Conservation (phyloP, 92 coral and sea anemone species). For the Zoanthus gigantus region DNA sequence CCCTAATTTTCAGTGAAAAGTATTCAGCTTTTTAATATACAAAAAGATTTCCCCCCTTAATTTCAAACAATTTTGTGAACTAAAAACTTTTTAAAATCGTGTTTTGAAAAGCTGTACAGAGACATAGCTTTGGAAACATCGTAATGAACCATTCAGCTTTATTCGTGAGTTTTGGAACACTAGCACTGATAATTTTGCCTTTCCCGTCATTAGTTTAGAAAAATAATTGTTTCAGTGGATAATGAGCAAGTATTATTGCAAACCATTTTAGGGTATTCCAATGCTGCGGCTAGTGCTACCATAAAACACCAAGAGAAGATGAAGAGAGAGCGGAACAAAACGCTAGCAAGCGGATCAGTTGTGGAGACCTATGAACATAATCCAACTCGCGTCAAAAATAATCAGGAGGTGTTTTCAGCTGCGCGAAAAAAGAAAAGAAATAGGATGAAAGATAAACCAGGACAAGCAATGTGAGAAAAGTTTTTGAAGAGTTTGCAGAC, state of each 20-base stretch:
- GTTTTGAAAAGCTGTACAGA: too few relatives aligned
- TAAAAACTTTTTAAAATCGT: too few relatives aligned
- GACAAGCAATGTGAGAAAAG: conserved; percentile 52
- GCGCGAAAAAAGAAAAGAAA: conserved; percentile 56
- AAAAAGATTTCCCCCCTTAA: too few relatives aligned
- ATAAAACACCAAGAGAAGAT: conserved; percentile 86
- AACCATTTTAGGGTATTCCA: conserved; percentile 72
- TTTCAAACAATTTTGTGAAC: too few relatives aligned
- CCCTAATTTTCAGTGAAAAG: too few relatives aligned
- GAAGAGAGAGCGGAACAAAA: conserved; percentile 77
- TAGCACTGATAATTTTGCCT: background rate
- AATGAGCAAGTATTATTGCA: background rate
- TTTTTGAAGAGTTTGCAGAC: background rate
- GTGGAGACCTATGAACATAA: conserved; percentile 86
- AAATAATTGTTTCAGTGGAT: background rate
- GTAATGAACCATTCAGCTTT: too few relatives aligned
- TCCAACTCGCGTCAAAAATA: conserved; percentile 78
- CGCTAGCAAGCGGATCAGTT: conserved; percentile 76
- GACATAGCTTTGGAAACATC: too few relatives aligned
- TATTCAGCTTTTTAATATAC: too few relatives aligned
- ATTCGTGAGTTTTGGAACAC: too few relatives aligned
- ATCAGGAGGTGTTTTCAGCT: conserved; percentile 78
- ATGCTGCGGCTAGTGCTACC: conserved; percentile 80
- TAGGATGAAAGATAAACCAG: conserved; percentile 66
- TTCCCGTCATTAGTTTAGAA: background rate